Percentiles rank a stretch among this genome's conserved stretches.
These are phyloP conservation scores for Tinamus guttatus DNA, from an alignment of 2,113 vertebrate species.

Conservation along the genomic window DNA sequence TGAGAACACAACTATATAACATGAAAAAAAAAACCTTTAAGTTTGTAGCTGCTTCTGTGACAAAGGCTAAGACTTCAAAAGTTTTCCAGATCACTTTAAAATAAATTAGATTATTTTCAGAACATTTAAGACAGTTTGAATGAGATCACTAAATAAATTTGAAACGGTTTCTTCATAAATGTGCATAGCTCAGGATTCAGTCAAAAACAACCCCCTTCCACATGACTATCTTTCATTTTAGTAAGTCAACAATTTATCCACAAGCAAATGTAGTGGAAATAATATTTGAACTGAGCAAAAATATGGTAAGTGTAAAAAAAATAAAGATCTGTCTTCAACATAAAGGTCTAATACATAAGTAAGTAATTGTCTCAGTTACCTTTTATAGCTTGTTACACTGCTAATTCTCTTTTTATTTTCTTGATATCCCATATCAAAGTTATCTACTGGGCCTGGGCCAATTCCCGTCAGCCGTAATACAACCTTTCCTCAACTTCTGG, in stretches of 20 bases:
- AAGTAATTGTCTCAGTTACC: not conserved
- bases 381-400: not conserved
- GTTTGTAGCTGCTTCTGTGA: not conserved
- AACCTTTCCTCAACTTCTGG: not conserved
- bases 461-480: not conserved
- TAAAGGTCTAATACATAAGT: not conserved
- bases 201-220: not conserved
- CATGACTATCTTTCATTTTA: not conserved
- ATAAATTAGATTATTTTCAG: not conserved
- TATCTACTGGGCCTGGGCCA: not conserved
- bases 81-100: not conserved
- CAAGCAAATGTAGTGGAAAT: not conserved
- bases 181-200: not conserved
- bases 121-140: not conserved
- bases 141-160: not conserved
- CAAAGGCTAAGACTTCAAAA: not conserved
- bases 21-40: not conserved
- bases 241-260: not conserved
- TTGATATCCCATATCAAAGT: not conserved
- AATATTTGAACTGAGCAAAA: not conserved
- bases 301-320: not conserved
- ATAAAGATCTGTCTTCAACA: not conserved
- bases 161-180: not conserved
- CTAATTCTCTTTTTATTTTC: not conserved
- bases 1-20: not conserved